Conservation (phyloP, 2,888 invertebrate species). For the Diarsia brunnea region DNA sequence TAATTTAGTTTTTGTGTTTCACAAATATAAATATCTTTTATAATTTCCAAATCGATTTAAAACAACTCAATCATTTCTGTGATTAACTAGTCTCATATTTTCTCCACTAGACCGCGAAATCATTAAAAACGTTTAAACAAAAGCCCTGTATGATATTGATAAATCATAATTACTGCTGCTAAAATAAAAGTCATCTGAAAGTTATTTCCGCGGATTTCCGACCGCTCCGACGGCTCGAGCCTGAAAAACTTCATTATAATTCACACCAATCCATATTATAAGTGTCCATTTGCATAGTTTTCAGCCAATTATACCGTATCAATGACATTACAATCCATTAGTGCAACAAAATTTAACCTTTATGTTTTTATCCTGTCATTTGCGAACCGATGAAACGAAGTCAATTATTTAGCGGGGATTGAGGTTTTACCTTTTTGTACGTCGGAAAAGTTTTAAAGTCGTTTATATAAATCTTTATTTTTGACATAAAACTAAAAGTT, state of each 20-base stretch:
- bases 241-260: conserved; percentile 55
- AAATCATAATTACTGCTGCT: neutral
- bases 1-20: neutral
- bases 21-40: neutral
- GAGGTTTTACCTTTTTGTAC: conserved; percentile 16
- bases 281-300: conserved; percentile 54
- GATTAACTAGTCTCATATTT: neutral
- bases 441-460: conserved; percentile 4
- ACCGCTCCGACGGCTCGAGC: conserved; percentile 14
- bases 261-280: conserved; percentile 48
- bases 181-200: conserved; percentile 9
- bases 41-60: neutral
- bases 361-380: neutral
- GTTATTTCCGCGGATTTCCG: conserved; percentile 31
- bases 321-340: conserved; percentile 42
- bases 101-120: neutral
- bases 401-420: conserved; percentile 19
- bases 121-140: neutral
- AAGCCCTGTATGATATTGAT: neutral
- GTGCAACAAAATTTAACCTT: neutral
- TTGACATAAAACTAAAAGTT: neutral
- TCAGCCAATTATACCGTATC: conserved; percentile 37
- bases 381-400: conserved; percentile 1
- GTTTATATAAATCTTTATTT: neutral
- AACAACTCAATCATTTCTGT: neutral